Evolutionary conservation across 2,113 vertebrate species (phyloP), one percentile per base, ranked within the genome.

Genomic region (Hypocryptadius cinnamomeus): DNA sequence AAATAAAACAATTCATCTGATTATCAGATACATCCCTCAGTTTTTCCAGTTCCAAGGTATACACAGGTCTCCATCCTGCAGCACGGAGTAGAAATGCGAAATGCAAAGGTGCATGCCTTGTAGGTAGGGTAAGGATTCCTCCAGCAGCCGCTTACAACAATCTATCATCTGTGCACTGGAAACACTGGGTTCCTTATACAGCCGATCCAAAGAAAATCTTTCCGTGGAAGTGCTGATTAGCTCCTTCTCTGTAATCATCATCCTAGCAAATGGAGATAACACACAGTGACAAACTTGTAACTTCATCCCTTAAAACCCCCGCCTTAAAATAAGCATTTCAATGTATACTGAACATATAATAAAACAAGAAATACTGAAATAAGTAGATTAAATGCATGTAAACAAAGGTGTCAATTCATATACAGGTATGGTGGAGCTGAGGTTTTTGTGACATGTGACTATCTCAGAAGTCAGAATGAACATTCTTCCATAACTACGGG

Each of bases 41-140:
- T 94, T 96, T 94, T 99, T 99, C 98, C 99, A 99, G 93, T 99
- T 98, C 99, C 99, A 99, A 51, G 99, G 99, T 80, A 99, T 98
- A 90, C 98, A 99, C 13, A 99, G 95, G 93, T 99, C 99, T 71
- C 99, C 99, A 14, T 99, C 99, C 93, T 99, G 98, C 97, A 99
- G 98, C 48, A 99, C 98, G 0, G 99, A 99, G 97, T 99, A 99
- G 94, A 99, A 99, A 64, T 98, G 98, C 0, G 99, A 99, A 15
- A 99, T 57, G 8, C 98, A 98, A 17, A 99, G 95, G 72, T 98
- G 98, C 96, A 99, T 98, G 51, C 98, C 98, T 42, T 98, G 98
- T 27, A 98, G 89, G 37, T 98, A 97, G 0, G 98, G 98, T 47
- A 97, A 53, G 0, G 97, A 97, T 39, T 98, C 98, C 53, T 98